Evolutionary conservation across 2,888 invertebrate genomes (phyloP).

Genomic region (Chrysodeixis includens): DNA sequence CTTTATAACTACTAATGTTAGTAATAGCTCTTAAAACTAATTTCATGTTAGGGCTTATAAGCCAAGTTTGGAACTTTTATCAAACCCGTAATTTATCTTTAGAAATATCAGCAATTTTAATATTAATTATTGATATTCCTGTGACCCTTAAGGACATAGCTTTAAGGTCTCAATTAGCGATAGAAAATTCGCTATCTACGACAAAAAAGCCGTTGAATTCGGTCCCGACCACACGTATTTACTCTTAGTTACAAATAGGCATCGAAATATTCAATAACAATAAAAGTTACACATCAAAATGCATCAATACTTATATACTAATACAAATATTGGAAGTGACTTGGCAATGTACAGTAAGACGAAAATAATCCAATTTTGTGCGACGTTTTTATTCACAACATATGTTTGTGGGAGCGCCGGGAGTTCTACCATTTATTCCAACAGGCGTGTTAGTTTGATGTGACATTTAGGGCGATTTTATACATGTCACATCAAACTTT

Average conservation of each 20-base stretch:
- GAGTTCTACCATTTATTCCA: neutral
- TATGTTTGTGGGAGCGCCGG: constrained; percentile 19
- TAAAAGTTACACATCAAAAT: constrained; percentile 67
- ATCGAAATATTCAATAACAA: constrained; percentile 63
- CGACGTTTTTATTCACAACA: constrained; percentile 48
- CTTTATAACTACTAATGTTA: constrained; percentile 43
- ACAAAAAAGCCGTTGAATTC: neutral
- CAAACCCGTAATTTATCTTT: constrained; percentile 49
- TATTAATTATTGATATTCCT: constrained; percentile 20
- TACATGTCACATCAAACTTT: neutral
- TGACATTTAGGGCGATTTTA: neutral
- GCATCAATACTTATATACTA: constrained; percentile 62
- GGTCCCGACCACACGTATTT: constrained; percentile 46
- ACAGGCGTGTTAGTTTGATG: neutral
- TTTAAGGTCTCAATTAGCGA: neutral
- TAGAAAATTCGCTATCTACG: neutral
- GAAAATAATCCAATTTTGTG: constrained; percentile 54
- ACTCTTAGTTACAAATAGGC: constrained; percentile 56
- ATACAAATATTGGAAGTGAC: constrained; percentile 59
- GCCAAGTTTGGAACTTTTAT: constrained; percentile 58
- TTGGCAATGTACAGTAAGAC: constrained; percentile 59
- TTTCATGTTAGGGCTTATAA: constrained; percentile 51
- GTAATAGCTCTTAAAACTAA: constrained; percentile 54
- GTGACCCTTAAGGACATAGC: neutral
- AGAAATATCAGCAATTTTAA: constrained; percentile 14